Evolutionary conservation across 1,140 invertebrate genomes (phyloP), one percentile per base, ranked within the genome.

Genomic region (Dendroctonus ponderosae): DNA sequence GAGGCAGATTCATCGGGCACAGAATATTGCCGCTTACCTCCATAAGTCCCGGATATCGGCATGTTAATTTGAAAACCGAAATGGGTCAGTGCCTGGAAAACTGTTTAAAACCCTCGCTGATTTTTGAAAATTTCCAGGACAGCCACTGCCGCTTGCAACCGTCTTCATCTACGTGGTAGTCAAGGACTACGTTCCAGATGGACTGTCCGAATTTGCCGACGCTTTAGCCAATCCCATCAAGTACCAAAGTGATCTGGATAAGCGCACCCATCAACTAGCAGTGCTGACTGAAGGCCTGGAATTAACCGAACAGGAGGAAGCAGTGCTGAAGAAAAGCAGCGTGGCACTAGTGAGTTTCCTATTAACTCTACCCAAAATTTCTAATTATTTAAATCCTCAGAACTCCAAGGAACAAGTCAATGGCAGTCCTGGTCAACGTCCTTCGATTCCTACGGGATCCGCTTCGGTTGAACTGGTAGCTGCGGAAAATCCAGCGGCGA

Each of bases 171-270:
- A 93, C 70, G 91, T 99, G 39, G 88, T 92, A 39, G 92, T 99
- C 9, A 98, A 97, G 80, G 94, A 96, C 78, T 99, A 99, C 79
- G 96, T 99, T 39, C 97, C 97, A 0, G 94, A 99, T 79, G 93
- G 87, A 68, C 84, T 92, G 53, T 93, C 91, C 66, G 94, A 96
- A 75, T 89, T 99, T 77, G 97, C 97, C 5, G 96, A 98, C 79
- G 96, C 96, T 5, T 79, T 99, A 62, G 95, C 95, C 7, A 98
- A 98, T 82, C 97, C 97, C 0, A 96, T 97, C 67, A 97, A 97
- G 76, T 98, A 96, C 80, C 92, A 98, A 78, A 96, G 91, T 73
- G 92, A 95, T 79, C 79, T 91, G 65, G 94, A 98, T 74, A 98
- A 97, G 78, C 86, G 95, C 26, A 88, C 90, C 15, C 90, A 96